Evolutionary conservation across 2,113 vertebrate genomes (phyloP).

Genomic region (Phoxinus phoxinus): DNA sequence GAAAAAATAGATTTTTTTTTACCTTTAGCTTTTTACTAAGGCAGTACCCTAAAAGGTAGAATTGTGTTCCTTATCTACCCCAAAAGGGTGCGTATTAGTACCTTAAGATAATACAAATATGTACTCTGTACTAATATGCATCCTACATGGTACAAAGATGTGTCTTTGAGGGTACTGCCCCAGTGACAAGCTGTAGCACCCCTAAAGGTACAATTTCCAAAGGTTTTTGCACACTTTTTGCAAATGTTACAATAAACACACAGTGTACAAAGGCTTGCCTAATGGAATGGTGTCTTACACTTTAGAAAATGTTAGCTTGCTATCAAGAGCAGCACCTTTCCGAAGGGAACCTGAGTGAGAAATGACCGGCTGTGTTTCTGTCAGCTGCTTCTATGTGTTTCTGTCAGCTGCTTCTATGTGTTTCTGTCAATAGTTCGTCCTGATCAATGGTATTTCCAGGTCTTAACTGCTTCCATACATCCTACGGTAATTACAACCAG

Average conservation of each 20-base stretch:
- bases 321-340: slow-evolving; percentile 43
- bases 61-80: too few species aligned
- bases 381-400: slow-evolving; percentile 50
- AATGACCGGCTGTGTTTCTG: slow-evolving; percentile 46
- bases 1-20: too few species aligned
- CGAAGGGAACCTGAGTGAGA: slow-evolving; percentile 39
- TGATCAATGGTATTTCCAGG: slow-evolving; percentile 71
- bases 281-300: slow-evolving; percentile 35
- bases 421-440: slow-evolving; percentile 63
- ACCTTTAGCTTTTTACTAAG: too few species aligned
- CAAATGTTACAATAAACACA: background rate
- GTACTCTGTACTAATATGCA: background rate
- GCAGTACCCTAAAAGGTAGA: too few species aligned
- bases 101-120: too few species aligned
- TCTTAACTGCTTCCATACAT: slow-evolving; percentile 67
- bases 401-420: slow-evolving; percentile 59
- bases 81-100: too few species aligned
- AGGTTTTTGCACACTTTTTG: background rate
- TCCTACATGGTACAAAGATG: background rate
- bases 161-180: background rate
- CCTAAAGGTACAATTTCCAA: background rate
- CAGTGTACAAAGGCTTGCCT: background rate
- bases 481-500: slow-evolving; percentile 63
- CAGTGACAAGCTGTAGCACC: background rate
- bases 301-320: slow-evolving; percentile 46